A percentile compares a stretch with the other conserved stretches of the same genome.
Evolutionary conservation across 1,140 invertebrate species (phyloP).

Genomic region (Solenopsis invicta): DNA sequence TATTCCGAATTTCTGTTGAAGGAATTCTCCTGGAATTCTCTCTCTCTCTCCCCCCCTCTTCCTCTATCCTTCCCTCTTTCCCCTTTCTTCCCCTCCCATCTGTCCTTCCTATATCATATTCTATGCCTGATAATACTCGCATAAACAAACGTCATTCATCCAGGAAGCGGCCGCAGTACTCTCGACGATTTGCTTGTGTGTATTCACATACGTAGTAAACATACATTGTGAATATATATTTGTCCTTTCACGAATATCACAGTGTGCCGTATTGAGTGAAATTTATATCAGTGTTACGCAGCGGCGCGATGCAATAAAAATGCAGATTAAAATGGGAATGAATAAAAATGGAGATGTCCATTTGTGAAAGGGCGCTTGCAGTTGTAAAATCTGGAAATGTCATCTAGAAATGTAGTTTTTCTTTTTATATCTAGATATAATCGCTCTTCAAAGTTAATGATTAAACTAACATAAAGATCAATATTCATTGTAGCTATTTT

Average conservation of each 20-base stretch:
- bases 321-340: constrained; percentile 49
- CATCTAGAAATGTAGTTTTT: constrained; percentile 2
- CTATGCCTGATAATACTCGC: constrained; percentile 21
- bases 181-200: neutral
- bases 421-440: neutral
- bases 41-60: neutral
- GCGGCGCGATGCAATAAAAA: constrained; percentile 43
- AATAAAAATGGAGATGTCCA: constrained; percentile 43
- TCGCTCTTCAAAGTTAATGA: constrained; percentile 23
- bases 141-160: constrained; percentile 47
- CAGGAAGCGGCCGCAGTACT: neutral
- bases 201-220: constrained; percentile 18
- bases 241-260: constrained; percentile 45
- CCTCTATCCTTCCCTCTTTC: constrained; percentile 1
- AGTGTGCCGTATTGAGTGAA: constrained; percentile 29
- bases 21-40: neutral
- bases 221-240: constrained; percentile 34
- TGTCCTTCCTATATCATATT: neutral
- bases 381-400: constrained; percentile 37
- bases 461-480: constrained; percentile 28
- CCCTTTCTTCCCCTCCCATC: neutral
- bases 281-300: constrained; percentile 41
- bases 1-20: constrained; percentile 64
- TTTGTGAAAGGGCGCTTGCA: constrained; percentile 11
- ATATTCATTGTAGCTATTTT: neutral